Evolutionary conservation across 1,140 invertebrate genomes (phyloP).

Genomic region (Antheraea mylitta): DNA sequence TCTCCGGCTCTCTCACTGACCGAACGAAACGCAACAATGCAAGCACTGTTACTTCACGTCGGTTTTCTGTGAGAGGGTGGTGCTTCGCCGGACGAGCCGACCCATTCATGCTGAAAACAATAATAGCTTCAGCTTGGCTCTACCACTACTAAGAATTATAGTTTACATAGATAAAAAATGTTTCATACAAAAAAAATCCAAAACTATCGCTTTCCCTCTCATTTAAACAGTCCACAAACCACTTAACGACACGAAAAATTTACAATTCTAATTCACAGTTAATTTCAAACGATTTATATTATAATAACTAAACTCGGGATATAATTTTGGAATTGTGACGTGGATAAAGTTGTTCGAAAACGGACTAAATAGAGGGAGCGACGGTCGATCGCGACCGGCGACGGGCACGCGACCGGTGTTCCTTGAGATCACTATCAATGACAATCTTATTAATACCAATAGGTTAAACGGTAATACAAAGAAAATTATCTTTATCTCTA

Average conservation of each 20-base stretch:
- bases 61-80: no score
- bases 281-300: slow-evolving; percentile 41
- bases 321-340: slow-evolving; percentile 37
- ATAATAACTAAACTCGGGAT: slow-evolving; percentile 27
- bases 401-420: slow-evolving; percentile 45
- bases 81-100: no score
- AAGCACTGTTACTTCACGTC: no score
- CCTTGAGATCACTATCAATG: slow-evolving; percentile 55
- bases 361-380: slow-evolving; percentile 32
- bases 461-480: slow-evolving; percentile 22
- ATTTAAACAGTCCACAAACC: slow-evolving; percentile 7
- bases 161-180: no score
- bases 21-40: no score
- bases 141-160: no score
- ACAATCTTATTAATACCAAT: slow-evolving; percentile 44
- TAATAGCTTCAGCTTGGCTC: no score
- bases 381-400: slow-evolving; percentile 20
- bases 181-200: no score
- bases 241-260: slow-evolving; percentile 41
- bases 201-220: not conserved
- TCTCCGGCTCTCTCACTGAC: no score
- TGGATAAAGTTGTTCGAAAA: slow-evolving; percentile 64
- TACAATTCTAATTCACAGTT: slow-evolving; percentile 45
- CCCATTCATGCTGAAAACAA: no score
- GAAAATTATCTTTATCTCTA: slow-evolving; percentile 18